Percentiles rank a stretch among this genome's conserved stretches.
Conservation (phyloP, 2,888 invertebrate genomes). For the Strigamia transsilvanica region DNA sequence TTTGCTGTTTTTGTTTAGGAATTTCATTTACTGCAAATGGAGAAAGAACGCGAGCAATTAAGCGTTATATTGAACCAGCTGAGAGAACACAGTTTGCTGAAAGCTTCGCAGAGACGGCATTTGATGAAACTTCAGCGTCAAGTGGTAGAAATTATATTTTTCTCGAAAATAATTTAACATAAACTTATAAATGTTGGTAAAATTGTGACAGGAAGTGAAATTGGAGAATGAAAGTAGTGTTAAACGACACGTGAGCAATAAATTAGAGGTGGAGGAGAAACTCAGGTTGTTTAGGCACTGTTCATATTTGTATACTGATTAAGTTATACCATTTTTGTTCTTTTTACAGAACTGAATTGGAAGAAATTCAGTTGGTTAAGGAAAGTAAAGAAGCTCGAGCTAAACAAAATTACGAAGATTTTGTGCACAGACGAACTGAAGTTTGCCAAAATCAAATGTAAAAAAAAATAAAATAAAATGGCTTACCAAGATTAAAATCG, state of each 20-base stretch:
- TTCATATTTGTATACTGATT: not conserved
- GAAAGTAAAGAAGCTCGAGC: constrained; percentile 1
- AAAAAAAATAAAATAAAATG: not conserved
- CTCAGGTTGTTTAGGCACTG: not conserved
- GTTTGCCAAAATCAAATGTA: not conserved
- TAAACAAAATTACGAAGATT: constrained; percentile 1
- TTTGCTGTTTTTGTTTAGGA: not conserved
- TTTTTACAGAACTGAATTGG: not conserved
- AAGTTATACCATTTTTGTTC: not conserved
- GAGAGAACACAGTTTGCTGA: constrained; percentile 34
- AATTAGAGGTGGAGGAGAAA: constrained; percentile 10
- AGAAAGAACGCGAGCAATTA: constrained; percentile 6
- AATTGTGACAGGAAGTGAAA: not conserved
- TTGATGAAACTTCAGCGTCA: not conserved
- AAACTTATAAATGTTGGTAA: not conserved
- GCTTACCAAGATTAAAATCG: not conserved
- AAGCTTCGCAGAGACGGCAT: constrained; percentile 11
- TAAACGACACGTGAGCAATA: not conserved
- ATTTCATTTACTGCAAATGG: constrained; percentile 17
- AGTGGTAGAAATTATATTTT: not conserved
- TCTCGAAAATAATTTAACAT: not conserved
- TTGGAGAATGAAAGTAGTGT: constrained; percentile 32
- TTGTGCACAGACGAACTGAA: not conserved
- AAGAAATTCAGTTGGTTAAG: not conserved
- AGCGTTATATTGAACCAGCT: not conserved